Percentiles rank a stretch among this genome's conserved stretches.
Evolutionary conservation across 2,888 invertebrate species (phyloP).

Genomic region (Lingula anatina): DNA sequence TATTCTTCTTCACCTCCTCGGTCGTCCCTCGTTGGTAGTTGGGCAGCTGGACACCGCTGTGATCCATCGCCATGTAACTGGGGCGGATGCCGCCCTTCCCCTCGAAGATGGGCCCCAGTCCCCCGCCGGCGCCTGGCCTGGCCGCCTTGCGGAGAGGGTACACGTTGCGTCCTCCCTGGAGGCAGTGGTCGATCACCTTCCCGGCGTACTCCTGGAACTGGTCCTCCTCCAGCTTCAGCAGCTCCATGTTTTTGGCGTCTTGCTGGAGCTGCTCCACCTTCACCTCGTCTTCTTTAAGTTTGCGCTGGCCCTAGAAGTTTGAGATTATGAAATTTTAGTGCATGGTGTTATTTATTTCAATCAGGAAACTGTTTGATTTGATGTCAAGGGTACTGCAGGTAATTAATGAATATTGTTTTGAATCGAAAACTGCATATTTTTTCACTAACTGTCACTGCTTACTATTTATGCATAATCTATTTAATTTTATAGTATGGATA

Average conservation of each 20-base stretch:
- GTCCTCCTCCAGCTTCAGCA: slow-evolving; percentile 42
- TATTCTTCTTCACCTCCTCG: too few relatives aligned
- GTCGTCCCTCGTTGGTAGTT: slow-evolving; percentile 39
- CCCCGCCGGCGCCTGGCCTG: slow-evolving; percentile 40
- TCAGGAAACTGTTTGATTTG: too few relatives aligned
- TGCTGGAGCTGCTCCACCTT: slow-evolving; percentile 31
- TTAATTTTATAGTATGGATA: too few relatives aligned
- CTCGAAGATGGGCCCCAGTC: slow-evolving; percentile 40
- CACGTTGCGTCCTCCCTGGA: slow-evolving; percentile 46
- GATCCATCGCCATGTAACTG: slow-evolving; percentile 46
- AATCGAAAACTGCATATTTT: too few relatives aligned
- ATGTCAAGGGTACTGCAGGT: too few relatives aligned
- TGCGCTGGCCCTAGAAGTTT: too few relatives aligned
- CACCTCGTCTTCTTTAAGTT: slow-evolving; percentile 17
- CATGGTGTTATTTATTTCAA: too few relatives aligned
- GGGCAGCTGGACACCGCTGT: slow-evolving; percentile 45
- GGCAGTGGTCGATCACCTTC: slow-evolving; percentile 49
- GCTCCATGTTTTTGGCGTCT: slow-evolving; percentile 38
- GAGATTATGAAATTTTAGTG: too few relatives aligned
- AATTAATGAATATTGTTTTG: too few relatives aligned
- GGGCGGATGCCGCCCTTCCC: slow-evolving; percentile 49
- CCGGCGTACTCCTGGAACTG: slow-evolving; percentile 50
- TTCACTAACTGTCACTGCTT: too few relatives aligned
- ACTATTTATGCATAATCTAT: too few relatives aligned
- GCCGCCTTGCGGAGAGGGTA: slow-evolving; percentile 48